phyloP scores from a whole-genome alignment of 53 echinoderm and acorn worm species.

The Echinarachnius parma region DNA sequence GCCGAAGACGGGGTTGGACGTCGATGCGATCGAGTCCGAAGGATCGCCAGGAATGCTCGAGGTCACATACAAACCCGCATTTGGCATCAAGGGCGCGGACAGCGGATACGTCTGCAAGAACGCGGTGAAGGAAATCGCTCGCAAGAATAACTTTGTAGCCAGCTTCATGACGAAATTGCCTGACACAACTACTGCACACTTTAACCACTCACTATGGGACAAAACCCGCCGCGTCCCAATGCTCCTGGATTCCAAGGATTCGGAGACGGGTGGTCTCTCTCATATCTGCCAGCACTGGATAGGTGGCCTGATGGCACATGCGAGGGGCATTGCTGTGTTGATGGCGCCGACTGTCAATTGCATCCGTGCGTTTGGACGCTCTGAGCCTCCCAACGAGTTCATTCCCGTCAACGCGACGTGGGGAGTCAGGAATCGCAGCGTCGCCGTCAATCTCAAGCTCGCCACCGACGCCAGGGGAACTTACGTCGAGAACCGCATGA shows the following conservation, averaged over 20 bases:
- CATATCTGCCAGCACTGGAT: constrained; percentile 56
- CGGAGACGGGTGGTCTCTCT: constrained; percentile 25
- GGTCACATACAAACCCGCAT: constrained; percentile 50
- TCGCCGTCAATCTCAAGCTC: constrained; percentile 59
- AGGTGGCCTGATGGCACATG: constrained; percentile 61
- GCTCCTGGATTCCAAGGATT: constrained; percentile 30
- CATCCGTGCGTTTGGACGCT: constrained; percentile 2
- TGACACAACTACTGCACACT: constrained; percentile 28
- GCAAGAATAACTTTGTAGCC: constrained; percentile 43
- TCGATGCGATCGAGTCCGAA: constrained; percentile 50
- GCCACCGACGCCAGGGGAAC: no score
- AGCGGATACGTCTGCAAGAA: constrained; percentile 46
- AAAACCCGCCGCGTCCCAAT: constrained; percentile 20
- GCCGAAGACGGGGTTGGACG: constrained; percentile 39
- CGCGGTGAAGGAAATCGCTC: constrained; percentile 60
- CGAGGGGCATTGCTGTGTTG: constrained; percentile 42
- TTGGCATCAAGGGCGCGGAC: constrained; percentile 55
- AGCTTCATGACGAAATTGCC: constrained; percentile 38
- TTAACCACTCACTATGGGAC: constrained; percentile 69
- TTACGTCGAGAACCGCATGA: no score
- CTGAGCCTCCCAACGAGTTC: neutral
- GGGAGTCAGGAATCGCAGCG: constrained; percentile 58
- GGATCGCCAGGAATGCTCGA: constrained; percentile 40
- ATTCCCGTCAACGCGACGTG: constrained; percentile 49
- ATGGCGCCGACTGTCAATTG: constrained; percentile 64